phyloP scores from a whole-genome alignment of 2,888 invertebrate species.

The Calameuta filiformis region DNA sequence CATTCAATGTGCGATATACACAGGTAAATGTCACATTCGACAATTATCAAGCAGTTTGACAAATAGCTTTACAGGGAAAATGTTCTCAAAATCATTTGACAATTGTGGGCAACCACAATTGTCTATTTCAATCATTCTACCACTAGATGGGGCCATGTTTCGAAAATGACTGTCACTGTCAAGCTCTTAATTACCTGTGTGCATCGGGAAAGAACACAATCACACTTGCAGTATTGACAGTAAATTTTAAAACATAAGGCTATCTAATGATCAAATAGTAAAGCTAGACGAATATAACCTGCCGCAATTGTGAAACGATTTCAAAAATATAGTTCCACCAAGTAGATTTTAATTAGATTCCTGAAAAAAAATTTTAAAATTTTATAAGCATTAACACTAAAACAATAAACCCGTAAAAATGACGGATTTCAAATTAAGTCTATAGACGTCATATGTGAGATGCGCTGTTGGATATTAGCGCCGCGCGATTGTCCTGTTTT shows the following conservation, averaged over 20 bases:
- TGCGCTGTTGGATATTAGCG: too few species aligned
- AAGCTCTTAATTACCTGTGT: neutral
- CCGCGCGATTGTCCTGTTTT: too few species aligned
- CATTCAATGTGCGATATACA: neutral
- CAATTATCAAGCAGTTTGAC: neutral
- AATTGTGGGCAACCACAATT: neutral
- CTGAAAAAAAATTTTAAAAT: neutral
- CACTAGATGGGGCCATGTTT: neutral
- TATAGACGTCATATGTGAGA: too few species aligned
- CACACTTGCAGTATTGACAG: neutral
- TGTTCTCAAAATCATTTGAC: neutral
- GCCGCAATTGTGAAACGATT: neutral
- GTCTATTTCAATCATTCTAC: neutral
- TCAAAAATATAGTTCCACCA: neutral
- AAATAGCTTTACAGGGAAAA: too few species aligned
- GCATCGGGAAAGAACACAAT: neutral
- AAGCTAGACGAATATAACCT: neutral
- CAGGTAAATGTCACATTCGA: neutral
- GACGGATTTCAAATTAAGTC: too few species aligned
- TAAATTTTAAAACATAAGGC: neutral
- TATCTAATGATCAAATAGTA: neutral
- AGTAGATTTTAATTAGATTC: neutral
- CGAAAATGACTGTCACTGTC: neutral
- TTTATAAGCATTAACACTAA: neutral
- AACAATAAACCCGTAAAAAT: too few species aligned